These are phyloP conservation scores for Gila robusta DNA, from an alignment of 2,797 vertebrate species.

Conservation along the genomic window DNA sequence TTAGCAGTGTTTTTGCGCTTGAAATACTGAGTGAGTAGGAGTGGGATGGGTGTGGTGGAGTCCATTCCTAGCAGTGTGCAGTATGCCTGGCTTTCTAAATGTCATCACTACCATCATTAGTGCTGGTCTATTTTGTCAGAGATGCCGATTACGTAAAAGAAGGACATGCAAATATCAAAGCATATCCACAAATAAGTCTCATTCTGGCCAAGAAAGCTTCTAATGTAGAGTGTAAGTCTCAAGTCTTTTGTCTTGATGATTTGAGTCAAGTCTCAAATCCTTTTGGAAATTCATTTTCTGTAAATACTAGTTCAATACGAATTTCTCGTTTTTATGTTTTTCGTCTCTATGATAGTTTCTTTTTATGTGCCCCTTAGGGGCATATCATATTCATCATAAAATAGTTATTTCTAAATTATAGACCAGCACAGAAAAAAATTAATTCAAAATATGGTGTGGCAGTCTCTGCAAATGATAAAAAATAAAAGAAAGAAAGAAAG, in stretches of 20 bases:
- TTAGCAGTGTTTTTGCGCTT: conserved; percentile 1
- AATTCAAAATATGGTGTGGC: neutral
- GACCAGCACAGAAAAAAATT: neutral
- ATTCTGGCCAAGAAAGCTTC: conserved; percentile 1
- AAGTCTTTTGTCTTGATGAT: neutral
- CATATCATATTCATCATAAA: neutral
- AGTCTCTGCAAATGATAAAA: no score
- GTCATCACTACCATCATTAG: conserved; percentile 19
- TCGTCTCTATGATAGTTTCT: no score
- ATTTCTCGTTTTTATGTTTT: no score
- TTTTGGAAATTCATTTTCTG: neutral
- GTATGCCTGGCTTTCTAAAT: conserved; percentile 24
- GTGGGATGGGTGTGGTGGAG: conserved; percentile 22
- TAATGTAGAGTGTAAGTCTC: neutral
- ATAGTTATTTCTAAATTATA: neutral
- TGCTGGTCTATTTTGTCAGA: conserved; percentile 15
- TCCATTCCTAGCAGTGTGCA: conserved; percentile 17
- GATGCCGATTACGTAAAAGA: conserved; percentile 24
- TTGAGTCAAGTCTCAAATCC: neutral
- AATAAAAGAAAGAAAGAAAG: no score
- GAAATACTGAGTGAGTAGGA: conserved; percentile 30
- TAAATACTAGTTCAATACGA: neutral
- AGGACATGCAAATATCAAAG: conserved; percentile 1
- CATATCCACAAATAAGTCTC: neutral
- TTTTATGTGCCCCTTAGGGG: neutral